These are phyloP conservation scores for Sula dactylatra DNA, from an alignment of 2,113 vertebrate species.

Conservation along the genomic window DNA sequence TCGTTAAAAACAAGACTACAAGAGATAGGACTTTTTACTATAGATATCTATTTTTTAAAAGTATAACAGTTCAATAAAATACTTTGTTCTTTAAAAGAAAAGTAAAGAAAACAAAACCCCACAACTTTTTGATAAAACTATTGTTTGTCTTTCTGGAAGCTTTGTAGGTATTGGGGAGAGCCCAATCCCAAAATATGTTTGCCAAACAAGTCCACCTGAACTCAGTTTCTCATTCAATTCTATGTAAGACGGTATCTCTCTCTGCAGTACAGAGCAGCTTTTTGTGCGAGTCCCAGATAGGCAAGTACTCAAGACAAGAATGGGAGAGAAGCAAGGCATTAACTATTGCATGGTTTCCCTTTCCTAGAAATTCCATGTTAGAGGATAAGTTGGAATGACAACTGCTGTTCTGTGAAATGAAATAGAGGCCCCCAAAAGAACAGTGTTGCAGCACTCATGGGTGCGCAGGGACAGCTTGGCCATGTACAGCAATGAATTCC, in stretches of 20 bases:
- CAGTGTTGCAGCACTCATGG: not conserved
- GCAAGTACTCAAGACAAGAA: not conserved
- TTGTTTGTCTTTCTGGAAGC: not conserved
- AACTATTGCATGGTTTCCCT: not conserved
- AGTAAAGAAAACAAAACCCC: not conserved
- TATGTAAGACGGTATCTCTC: not conserved
- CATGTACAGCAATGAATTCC: not conserved
- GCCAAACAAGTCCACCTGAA: not conserved
- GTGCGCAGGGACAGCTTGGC: not conserved
- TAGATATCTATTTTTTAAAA: not conserved
- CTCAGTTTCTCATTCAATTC: not conserved
- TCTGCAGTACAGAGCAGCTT: not conserved
- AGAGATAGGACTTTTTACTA: not conserved
- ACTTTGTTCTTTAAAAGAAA: not conserved
- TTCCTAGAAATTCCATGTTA: not conserved
- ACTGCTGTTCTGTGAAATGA: not conserved
- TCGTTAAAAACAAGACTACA: not conserved
- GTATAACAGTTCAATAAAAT: not conserved
- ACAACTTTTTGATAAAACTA: not conserved
- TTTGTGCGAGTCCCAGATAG: not conserved
- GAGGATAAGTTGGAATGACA: not conserved
- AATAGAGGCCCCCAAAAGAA: not conserved
- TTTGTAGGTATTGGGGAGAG: not conserved
- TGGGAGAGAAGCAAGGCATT: not conserved
- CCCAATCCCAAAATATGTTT: not conserved